phyloP scores from a whole-genome alignment of 2,113 vertebrate species.

The Synchiropus splendidus region DNA sequence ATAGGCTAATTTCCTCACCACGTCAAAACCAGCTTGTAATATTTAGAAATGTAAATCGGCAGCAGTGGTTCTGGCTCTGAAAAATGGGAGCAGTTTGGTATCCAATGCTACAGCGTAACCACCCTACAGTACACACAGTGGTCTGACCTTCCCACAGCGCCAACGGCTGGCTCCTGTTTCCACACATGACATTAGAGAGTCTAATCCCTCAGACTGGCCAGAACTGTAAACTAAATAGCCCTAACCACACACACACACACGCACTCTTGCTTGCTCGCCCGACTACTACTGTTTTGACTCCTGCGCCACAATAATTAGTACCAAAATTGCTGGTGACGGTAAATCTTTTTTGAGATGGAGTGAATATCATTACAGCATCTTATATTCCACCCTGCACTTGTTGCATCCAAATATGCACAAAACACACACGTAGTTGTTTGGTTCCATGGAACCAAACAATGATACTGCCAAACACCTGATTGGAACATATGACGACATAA shows the following conservation, averaged over 20 bases:
- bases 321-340: slow-evolving; percentile 47
- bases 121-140: slow-evolving; percentile 42
- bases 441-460: slow-evolving; percentile 18
- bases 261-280: not conserved
- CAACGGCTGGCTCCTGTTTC: slow-evolving; percentile 56
- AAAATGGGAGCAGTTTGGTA: slow-evolving; percentile 19
- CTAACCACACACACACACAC: slow-evolving; percentile 31
- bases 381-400: slow-evolving; percentile 39
- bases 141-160: slow-evolving; percentile 44
- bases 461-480: slow-evolving; percentile 8
- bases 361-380: slow-evolving; percentile 36
- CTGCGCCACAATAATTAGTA: slow-evolving; percentile 49
- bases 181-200: slow-evolving; percentile 48
- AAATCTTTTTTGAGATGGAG: slow-evolving; percentile 44
- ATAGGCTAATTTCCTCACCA: slow-evolving; percentile 4
- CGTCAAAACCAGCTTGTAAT: slow-evolving; percentile 5
- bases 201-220: slow-evolving; percentile 53
- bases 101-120: slow-evolving; percentile 35
- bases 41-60: slow-evolving; percentile 13
- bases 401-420: slow-evolving; percentile 11
- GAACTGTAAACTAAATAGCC: slow-evolving; percentile 54
- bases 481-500: slow-evolving; percentile 12
- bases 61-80: slow-evolving; percentile 23
- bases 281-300: slow-evolving; percentile 39
- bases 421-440: slow-evolving; percentile 13